Evolutionary conservation across 2,113 vertebrate genomes (phyloP).

Genomic region (Aix galericulata): DNA sequence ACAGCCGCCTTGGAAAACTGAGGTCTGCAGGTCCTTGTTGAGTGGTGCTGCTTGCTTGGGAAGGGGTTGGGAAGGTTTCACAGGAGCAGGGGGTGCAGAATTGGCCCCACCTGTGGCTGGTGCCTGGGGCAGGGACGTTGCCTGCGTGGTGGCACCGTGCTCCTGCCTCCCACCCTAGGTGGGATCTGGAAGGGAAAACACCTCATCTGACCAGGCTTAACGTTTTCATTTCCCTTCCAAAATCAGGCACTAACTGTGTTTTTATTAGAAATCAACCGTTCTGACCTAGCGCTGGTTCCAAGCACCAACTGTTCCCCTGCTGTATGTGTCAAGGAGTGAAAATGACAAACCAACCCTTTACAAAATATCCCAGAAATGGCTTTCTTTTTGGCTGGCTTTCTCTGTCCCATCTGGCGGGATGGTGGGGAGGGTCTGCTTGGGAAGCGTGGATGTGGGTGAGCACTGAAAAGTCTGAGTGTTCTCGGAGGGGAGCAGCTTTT

Average conservation of each 20-base stretch:
- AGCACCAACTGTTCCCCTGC: background rate
- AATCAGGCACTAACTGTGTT: background rate
- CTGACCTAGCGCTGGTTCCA: background rate
- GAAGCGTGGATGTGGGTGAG: constrained; percentile 28
- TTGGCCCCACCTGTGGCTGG: background rate
- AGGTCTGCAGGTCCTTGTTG: background rate
- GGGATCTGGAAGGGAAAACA: background rate
- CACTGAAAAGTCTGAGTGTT: background rate
- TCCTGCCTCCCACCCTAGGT: background rate
- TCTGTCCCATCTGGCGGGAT: constrained; percentile 18
- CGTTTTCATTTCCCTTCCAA: background rate
- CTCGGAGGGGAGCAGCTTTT: background rate
- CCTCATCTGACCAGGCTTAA: background rate
- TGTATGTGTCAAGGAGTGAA: background rate
- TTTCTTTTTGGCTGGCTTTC: constrained; percentile 17
- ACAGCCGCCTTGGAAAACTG: background rate
- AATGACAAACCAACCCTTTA: constrained; percentile 43
- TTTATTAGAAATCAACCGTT: background rate
- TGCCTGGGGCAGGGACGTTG: background rate
- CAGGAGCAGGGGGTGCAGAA: background rate
- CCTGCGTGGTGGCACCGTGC: rapidly evolving
- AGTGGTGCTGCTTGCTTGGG: background rate
- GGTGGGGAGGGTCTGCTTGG: background rate
- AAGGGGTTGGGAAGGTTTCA: background rate
- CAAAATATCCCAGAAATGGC: constrained; percentile 14